Percentiles rank a stretch among this genome's conserved stretches.
Conservation (phyloP, 2,888 invertebrate genomes). For the Tubulanus polymorphus region DNA sequence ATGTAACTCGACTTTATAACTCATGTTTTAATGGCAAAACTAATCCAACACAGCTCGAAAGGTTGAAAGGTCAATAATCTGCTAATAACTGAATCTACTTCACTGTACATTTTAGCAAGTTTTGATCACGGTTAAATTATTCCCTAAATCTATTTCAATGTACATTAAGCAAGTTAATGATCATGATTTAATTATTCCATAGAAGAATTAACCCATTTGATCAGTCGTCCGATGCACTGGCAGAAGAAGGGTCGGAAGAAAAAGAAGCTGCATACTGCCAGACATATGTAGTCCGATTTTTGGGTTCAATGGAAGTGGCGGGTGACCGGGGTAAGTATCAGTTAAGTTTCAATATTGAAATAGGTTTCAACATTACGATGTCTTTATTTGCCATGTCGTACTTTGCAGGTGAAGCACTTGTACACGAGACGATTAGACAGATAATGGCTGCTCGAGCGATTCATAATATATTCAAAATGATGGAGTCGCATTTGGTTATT, state of each 20-base stretch:
- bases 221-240: slow-evolving; percentile 37
- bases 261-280: slow-evolving; percentile 41
- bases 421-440: slow-evolving; percentile 51
- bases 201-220: slow-evolving; percentile 52
- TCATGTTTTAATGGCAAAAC: too few species aligned
- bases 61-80: too few species aligned
- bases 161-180: too few species aligned
- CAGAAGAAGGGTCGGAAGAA: slow-evolving; percentile 26
- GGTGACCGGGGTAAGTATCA: slow-evolving; percentile 41
- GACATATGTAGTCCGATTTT: slow-evolving; percentile 52
- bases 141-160: too few species aligned
- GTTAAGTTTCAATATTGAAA: background rate
- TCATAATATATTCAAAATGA: slow-evolving; percentile 53
- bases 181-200: slow-evolving; percentile 3
- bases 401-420: slow-evolving; percentile 47
- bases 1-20: too few species aligned
- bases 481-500: slow-evolving; percentile 48
- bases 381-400: background rate
- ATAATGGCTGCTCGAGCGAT: slow-evolving; percentile 54
- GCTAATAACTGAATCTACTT: too few species aligned
- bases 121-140: too few species aligned
- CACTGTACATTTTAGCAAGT: too few species aligned
- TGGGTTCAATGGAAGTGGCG: slow-evolving; percentile 55
- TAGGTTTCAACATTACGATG: background rate
- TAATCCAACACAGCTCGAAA: too few species aligned